These are phyloP conservation scores for Sebastes fasciatus DNA, from an alignment of 2,113 vertebrate species.

Conservation along the genomic window DNA sequence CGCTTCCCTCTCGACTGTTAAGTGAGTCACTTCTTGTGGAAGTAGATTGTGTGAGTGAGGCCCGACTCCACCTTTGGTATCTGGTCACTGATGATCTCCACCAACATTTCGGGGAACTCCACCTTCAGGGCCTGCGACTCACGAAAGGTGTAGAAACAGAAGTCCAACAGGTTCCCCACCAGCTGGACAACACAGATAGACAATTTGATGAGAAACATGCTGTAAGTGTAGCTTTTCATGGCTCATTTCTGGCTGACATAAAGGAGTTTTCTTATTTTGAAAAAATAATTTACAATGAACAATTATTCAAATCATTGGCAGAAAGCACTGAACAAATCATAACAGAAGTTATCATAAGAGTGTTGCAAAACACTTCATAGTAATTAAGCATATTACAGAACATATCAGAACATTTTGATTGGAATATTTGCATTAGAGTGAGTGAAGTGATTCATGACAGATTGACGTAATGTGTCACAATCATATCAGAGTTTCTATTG, in stretches of 20 bases:
- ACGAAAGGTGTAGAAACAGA: slow-evolving; percentile 99
- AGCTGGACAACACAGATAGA: slow-evolving; percentile 86
- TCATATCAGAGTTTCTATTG: too few relatives aligned
- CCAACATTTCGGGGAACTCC: slow-evolving; percentile 99
- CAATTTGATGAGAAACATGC: slow-evolving; percentile 9
- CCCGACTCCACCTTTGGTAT: slow-evolving; percentile 99
- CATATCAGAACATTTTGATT: too few relatives aligned
- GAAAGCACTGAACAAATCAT: too few relatives aligned
- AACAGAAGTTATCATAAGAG: too few relatives aligned
- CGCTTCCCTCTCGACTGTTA: slow-evolving; percentile 34
- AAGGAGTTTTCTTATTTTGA: background rate
- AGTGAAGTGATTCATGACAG: too few relatives aligned
- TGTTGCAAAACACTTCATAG: too few relatives aligned
- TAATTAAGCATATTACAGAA: too few relatives aligned
- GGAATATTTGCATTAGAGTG: too few relatives aligned
- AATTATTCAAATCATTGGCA: too few relatives aligned
- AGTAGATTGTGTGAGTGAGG: slow-evolving; percentile 97
- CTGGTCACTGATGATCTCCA: slow-evolving; percentile 99
- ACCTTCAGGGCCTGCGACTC: slow-evolving; percentile 98
- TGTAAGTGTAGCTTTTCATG: too few relatives aligned
- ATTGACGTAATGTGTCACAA: too few relatives aligned
- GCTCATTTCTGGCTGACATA: background rate
- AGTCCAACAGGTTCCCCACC: slow-evolving; percentile 95
- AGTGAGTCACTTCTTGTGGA: slow-evolving; percentile 96
- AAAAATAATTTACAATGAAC: too few relatives aligned